These are phyloP conservation scores for Nysson spinosus DNA, from an alignment of 2,888 invertebrate species.

Conservation along the genomic window DNA sequence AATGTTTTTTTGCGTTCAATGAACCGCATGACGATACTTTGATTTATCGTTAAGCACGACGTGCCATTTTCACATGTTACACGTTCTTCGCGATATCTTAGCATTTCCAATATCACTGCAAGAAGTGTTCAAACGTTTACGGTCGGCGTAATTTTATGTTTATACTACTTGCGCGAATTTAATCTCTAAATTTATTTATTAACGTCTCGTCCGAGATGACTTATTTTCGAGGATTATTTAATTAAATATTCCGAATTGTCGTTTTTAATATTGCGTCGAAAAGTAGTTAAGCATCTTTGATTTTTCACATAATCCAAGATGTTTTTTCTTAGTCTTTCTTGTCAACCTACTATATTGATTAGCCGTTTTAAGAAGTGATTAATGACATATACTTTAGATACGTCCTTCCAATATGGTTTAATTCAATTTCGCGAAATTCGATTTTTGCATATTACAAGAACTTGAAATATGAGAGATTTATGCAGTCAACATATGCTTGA, in stretches of 20 bases:
- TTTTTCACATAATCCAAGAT: too few relatives aligned
- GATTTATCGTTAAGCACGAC: constrained; percentile 25
- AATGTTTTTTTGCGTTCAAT: constrained; percentile 10
- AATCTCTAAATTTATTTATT: too few relatives aligned
- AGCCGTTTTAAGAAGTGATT: too few relatives aligned
- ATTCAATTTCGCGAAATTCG: too few relatives aligned
- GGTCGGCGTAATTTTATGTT: neutral
- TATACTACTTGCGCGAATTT: too few relatives aligned
- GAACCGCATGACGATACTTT: constrained; percentile 14
- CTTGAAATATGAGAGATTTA: too few relatives aligned
- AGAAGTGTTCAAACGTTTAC: constrained; percentile 8
- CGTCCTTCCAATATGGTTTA: too few relatives aligned
- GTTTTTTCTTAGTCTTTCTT: neutral
- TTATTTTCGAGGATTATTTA: constrained; percentile 1
- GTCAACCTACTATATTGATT: neutral
- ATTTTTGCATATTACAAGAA: too few relatives aligned
- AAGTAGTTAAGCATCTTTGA: too few relatives aligned
- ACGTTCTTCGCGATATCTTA: constrained; percentile 40
- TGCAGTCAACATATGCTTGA: too few relatives aligned
- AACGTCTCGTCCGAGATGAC: too few relatives aligned
- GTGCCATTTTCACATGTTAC: constrained; percentile 52
- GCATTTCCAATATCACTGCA: constrained; percentile 27
- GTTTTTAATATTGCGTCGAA: neutral
- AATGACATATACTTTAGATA: too few relatives aligned
- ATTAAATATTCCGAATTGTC: neutral